phyloP scores from a whole-genome alignment of 2,888 invertebrate genomes.

The Hyppa rectilinea region DNA sequence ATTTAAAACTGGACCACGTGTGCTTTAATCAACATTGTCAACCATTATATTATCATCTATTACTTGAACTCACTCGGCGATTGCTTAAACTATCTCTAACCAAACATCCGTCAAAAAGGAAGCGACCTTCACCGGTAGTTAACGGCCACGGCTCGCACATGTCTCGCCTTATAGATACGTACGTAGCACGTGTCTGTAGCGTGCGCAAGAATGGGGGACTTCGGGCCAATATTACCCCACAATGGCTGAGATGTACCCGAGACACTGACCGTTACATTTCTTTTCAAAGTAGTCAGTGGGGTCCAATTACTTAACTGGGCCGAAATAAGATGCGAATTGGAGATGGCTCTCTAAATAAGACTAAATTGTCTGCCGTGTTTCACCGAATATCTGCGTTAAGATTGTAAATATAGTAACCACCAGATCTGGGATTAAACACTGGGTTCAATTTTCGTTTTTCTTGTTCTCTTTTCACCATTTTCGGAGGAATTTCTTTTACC shows the following conservation, averaged over 20 bases:
- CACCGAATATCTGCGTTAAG: too few species aligned
- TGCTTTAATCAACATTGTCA: not conserved
- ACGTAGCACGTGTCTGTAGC: constrained; percentile 2
- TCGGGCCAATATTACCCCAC: not conserved
- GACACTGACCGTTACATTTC: constrained; percentile 12
- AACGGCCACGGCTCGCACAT: constrained; percentile 12
- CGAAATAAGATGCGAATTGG: not conserved
- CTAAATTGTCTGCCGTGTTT: not conserved
- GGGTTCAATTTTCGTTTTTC: constrained; percentile 4
- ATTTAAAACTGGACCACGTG: not conserved
- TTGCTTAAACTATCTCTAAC: too few species aligned
- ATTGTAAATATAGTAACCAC: not conserved
- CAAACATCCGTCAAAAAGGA: not conserved
- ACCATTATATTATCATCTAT: too few species aligned
- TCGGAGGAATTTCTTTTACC: constrained; percentile 11
- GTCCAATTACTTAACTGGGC: not conserved
- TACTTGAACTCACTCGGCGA: too few species aligned
- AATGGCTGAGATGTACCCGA: constrained; percentile 15
- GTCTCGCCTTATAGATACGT: not conserved
- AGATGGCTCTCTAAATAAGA: too few species aligned
- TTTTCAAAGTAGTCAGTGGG: not conserved
- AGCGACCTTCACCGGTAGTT: constrained; percentile 7
- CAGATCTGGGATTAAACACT: not conserved
- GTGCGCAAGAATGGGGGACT: not conserved
- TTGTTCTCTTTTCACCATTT: too few species aligned